Base-by-base conservation (phyloP, 1,140 invertebrate genomes). In the Achatina immaculata region DNA sequence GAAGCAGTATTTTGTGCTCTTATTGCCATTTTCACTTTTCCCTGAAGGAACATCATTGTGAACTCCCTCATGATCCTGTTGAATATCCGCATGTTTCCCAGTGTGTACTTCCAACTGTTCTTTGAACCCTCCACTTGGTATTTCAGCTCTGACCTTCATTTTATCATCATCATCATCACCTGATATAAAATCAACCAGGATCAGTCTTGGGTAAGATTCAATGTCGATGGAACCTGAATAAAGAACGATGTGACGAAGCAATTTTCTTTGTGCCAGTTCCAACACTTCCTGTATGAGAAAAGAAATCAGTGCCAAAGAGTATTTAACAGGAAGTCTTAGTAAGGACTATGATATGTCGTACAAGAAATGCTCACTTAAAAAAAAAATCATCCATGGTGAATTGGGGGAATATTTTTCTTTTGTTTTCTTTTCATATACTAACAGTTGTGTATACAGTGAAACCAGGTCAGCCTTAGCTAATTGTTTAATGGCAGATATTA, bases 211-310 rank as follows among this genome's bases (percentile, higher is more conserved):
- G 58, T 85, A 88, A 24, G 83, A 74, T n/a, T 80, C 81, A 0
- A 80, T 82, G 45, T 86, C 83, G 62, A 82, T 85, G 28, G 72
- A 76, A 14, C 85, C 75, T 42, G 81, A 76, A 34, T 85, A 85
- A 45, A 80, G 82, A 3, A 79, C 81, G 3, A 89, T 58, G 69
- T 89, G 87, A 24, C 88, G 84, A 6, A 90, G 74, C 65, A 90
- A 86, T 83, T 88, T 87, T 38, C 89, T 83, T 75, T 90, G 88
- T 14, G 88, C 83, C 2, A 89, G 78, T 62, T 90, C 89, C 48
- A 89, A 74, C 14, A 87, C 84, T 79, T 90, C 89, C 88, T 90
- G 85, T 48, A 69, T 31, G 36, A 51, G 34, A n/a, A 79, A 48
- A 31, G 19, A 77, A 71, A 73, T 24, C 11, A 73, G 28, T 45